Base-by-base conservation (phyloP, 2,888 invertebrate species). In the Herminia tarsipennalis region DNA sequence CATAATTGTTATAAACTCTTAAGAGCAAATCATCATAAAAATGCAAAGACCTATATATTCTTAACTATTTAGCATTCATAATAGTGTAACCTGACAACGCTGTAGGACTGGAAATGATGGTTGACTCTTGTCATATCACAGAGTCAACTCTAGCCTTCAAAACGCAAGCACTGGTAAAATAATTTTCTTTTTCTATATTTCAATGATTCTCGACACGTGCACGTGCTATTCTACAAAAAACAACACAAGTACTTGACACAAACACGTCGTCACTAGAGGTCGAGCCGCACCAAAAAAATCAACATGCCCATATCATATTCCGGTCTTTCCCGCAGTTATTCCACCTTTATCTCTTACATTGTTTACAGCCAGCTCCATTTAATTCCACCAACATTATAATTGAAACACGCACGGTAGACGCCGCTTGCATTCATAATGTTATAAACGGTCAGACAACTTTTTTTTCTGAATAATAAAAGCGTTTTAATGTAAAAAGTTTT, bases 361-460 rank as follows among this genome's bases (percentile, higher is more conserved):
- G 57, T 68, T 65, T 68, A 65, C 56, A 54, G 24, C 49, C 25
- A 37, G 51, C 30, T 29, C 45, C 56, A 47, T 60, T 68, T 65
- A 65, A 65, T 65, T 65, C 30, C 57, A 43, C 35, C 50, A 50
- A 55, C 63, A 63, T 81, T 73, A 46, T 82, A 82, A 82, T 82
- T 81, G 81, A 78, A 83, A 80, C 80, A 76, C 79, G 81, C 73
- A 68, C 74, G 57, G 47, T 25, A 33, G 41, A 68, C 79, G 70
- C 60, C 47, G 57, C 57, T 57, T 72, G 83, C 73, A 83, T 83
- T 67, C 67, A 68, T 77, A 80, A 82, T 74, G 52, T 59, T 62
- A 61, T 69, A 72, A 77, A 74, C 65, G 74, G 70, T 68, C 70
- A 66, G 73, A 71, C 64, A 61, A 62, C 28, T 55, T 66, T 64